A percentile compares a stretch with the other conserved stretches of the same genome.
Conservation (phyloP, 2,888 invertebrate species). For the Clostera curtula region DNA sequence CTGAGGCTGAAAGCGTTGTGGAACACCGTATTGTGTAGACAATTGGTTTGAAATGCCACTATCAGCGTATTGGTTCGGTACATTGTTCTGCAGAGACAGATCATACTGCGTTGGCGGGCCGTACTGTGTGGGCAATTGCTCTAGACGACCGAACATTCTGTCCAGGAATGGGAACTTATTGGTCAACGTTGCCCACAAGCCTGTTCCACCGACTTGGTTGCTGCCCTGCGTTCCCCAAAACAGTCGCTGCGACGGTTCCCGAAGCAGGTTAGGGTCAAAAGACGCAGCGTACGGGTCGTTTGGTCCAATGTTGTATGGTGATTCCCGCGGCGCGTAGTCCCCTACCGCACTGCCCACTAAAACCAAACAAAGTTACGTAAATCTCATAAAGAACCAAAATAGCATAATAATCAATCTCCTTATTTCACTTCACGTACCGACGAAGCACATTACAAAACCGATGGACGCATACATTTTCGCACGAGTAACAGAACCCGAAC, state of each 20-base stretch:
- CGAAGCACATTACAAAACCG: slow-evolving; percentile 50
- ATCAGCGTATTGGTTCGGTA: slow-evolving; percentile 20
- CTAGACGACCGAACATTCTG: slow-evolving; percentile 61
- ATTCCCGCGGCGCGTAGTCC: slow-evolving; percentile 52
- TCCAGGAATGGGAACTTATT: slow-evolving; percentile 63
- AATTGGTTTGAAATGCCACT: slow-evolving; percentile 22
- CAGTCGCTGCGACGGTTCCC: slow-evolving; percentile 55
- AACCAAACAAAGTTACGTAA: slow-evolving; percentile 14
- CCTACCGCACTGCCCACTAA: slow-evolving; percentile 55
- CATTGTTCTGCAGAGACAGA: slow-evolving; percentile 26
- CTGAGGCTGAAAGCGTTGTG: slow-evolving; percentile 19
- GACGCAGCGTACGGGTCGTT: slow-evolving; percentile 48
- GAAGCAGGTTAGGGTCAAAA: slow-evolving; percentile 34
- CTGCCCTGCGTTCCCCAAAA: slow-evolving; percentile 59
- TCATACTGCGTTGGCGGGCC: slow-evolving; percentile 35
- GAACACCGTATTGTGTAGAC: too few relatives aligned
- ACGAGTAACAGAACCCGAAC: slow-evolving; percentile 52
- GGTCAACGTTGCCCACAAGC: slow-evolving; percentile 55
- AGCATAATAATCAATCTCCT: slow-evolving; percentile 11
- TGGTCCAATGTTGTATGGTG: slow-evolving; percentile 48
- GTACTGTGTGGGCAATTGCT: slow-evolving; percentile 44
- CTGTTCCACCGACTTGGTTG: slow-evolving; percentile 64
- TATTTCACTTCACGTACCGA: slow-evolving; percentile 56
- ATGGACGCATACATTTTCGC: slow-evolving; percentile 60
- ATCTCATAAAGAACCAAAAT: slow-evolving; percentile 7